phyloP scores from a whole-genome alignment of 2,888 invertebrate species.

The Toxonevra muliebris region DNA sequence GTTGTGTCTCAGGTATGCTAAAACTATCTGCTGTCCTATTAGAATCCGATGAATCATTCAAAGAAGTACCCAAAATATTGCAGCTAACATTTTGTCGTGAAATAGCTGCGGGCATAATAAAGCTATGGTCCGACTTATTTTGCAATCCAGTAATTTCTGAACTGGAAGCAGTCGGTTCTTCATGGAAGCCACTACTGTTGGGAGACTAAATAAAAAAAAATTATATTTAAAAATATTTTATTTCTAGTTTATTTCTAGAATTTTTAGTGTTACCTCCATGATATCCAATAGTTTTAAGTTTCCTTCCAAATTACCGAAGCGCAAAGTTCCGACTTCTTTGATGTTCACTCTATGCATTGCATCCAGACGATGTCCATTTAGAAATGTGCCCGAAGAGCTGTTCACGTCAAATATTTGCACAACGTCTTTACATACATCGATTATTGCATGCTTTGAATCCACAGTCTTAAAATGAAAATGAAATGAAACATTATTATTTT shows the following conservation, averaged over 20 bases:
- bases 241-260: too few relatives aligned
- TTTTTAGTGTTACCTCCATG: slow-evolving; percentile 28
- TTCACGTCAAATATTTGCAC: slow-evolving; percentile 41
- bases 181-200: slow-evolving; percentile 17
- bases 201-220: slow-evolving; percentile 25
- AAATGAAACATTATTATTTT: slow-evolving; percentile 13
- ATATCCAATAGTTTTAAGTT: background rate
- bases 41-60: slow-evolving; percentile 15
- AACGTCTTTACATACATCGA: slow-evolving; percentile 30
- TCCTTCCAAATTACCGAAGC: slow-evolving; percentile 34
- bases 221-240: too few relatives aligned
- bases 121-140: slow-evolving; percentile 38
- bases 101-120: slow-evolving; percentile 46
- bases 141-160: slow-evolving; percentile 1
- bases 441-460: slow-evolving; percentile 42
- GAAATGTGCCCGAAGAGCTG: slow-evolving; percentile 42
- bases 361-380: slow-evolving; percentile 38
- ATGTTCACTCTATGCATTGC: slow-evolving; percentile 32
- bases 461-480: slow-evolving; percentile 35
- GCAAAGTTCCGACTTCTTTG: slow-evolving; percentile 30
- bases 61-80: slow-evolving; percentile 12
- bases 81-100: slow-evolving; percentile 7
- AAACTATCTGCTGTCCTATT: slow-evolving; percentile 42
- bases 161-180: background rate
- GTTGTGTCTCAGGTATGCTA: slow-evolving; percentile 48